phyloP scores from a whole-genome alignment of 2,113 vertebrate genomes.

The Nettapus auritus region DNA sequence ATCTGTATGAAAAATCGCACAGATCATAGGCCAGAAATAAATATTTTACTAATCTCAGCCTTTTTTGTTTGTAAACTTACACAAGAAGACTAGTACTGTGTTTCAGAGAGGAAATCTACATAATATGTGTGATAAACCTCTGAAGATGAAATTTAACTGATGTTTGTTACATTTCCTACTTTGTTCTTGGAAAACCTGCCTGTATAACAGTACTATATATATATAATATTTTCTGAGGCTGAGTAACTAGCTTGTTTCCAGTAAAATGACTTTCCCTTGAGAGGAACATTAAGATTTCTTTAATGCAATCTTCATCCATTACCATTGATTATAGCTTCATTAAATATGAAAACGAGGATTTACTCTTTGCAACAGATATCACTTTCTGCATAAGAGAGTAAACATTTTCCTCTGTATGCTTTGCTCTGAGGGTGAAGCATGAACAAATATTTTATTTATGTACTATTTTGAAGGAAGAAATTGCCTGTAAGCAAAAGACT shows the following conservation, averaged over 20 bases:
- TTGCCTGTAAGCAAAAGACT: constrained; percentile 9
- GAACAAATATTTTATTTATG: constrained; percentile 64
- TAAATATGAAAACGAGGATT: constrained; percentile 69
- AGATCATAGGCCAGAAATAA: neutral
- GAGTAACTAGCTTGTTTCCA: constrained; percentile 64
- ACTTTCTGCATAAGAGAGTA: neutral
- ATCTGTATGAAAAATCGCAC: neutral
- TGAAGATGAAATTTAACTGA: neutral
- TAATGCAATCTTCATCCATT: constrained; percentile 68
- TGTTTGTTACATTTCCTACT: neutral
- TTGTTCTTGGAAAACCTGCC: constrained; percentile 32
- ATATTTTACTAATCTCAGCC: neutral
- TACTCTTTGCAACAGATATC: constrained; percentile 28
- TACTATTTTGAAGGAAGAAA: constrained; percentile 12
- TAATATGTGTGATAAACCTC: neutral
- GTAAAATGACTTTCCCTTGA: constrained; percentile 65
- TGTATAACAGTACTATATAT: neutral
- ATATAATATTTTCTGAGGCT: neutral
- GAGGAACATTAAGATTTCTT: constrained; percentile 55
- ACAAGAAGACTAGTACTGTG: neutral
- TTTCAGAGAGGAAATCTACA: neutral
- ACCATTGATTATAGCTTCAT: constrained; percentile 69
- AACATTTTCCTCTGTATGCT: constrained; percentile 33
- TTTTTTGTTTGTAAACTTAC: neutral
- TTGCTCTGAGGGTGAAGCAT: neutral